A percentile compares a stretch with the other conserved stretches of the same genome.
These are phyloP conservation scores for Fissipunctia ypsillon DNA, from an alignment of 2,888 invertebrate species.

Conservation along the genomic window DNA sequence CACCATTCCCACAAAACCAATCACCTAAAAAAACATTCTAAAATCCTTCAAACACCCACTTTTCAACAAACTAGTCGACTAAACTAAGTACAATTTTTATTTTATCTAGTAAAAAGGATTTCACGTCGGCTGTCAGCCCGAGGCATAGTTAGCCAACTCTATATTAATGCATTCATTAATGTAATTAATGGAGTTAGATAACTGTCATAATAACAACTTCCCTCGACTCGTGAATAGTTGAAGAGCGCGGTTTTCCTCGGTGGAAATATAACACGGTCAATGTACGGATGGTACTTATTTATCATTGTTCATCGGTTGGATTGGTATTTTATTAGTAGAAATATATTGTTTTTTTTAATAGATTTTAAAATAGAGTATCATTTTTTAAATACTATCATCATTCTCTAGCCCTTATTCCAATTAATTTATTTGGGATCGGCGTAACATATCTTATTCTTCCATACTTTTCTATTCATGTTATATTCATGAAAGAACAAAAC, in stretches of 20 bases:
- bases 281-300: constrained; percentile 57
- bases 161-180: constrained; percentile 86
- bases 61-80: constrained; percentile 3
- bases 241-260: constrained; percentile 71
- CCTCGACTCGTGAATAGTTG: constrained; percentile 71
- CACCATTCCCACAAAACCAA: background rate
- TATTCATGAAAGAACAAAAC: no score
- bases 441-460: no score
- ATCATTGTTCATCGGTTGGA: constrained; percentile 45
- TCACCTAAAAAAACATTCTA: constrained; percentile 11
- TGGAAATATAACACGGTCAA: constrained; percentile 60
- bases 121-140: constrained; percentile 60
- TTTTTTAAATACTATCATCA: no score
- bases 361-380: no score
- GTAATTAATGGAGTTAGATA: constrained; percentile 86
- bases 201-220: constrained; percentile 78
- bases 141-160: constrained; percentile 82
- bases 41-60: constrained; percentile 9
- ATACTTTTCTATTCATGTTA: no score
- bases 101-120: constrained; percentile 60
- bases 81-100: constrained; percentile 54
- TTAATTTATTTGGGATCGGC: no score
- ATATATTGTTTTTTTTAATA: background rate
- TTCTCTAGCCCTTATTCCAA: no score
- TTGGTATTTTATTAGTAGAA: constrained; percentile 21